Evolutionary conservation across 2,888 invertebrate species (phyloP).

Genomic region (Clostera curtula): DNA sequence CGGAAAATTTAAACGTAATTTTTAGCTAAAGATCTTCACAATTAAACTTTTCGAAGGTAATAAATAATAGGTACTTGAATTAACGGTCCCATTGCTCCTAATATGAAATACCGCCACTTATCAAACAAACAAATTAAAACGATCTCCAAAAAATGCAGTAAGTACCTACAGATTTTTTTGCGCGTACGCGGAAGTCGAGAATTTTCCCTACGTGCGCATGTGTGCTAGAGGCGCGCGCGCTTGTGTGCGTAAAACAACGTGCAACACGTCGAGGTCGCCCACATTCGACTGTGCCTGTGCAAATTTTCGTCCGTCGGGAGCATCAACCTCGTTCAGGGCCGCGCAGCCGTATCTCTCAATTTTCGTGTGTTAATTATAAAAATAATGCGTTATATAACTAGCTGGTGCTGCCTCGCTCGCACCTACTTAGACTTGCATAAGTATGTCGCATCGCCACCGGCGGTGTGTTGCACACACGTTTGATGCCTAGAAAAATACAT

Average conservation of each 20-base stretch:
- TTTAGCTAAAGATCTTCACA: no score
- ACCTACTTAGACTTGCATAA: conserved; percentile 20
- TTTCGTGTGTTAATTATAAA: conserved; percentile 76
- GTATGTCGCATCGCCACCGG: conserved; percentile 38
- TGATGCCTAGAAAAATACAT: conserved; percentile 65
- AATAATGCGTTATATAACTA: conserved; percentile 74
- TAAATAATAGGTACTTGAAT: no score
- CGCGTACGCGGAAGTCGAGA: conserved; percentile 55
- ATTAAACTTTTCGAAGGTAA: no score
- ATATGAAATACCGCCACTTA: no score
- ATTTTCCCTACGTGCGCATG: conserved; percentile 39
- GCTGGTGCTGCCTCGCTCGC: conserved; percentile 36
- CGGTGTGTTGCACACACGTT: conserved; percentile 55
- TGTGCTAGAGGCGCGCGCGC: conserved; percentile 23
- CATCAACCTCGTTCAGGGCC: conserved; percentile 68
- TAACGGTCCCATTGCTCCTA: no score
- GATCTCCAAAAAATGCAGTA: no score
- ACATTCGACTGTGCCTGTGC: conserved; percentile 74
- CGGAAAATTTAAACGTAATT: no score
- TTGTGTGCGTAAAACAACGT: conserved; percentile 42
- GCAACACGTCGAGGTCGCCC: conserved; percentile 73
- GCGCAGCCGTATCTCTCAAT: conserved; percentile 68
- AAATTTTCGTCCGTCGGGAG: conserved; percentile 68
- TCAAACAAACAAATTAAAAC: no score
- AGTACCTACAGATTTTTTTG: no score